phyloP scores from a whole-genome alignment of 2,797 vertebrate species.

The Urocyon cinereoargenteus region DNA sequence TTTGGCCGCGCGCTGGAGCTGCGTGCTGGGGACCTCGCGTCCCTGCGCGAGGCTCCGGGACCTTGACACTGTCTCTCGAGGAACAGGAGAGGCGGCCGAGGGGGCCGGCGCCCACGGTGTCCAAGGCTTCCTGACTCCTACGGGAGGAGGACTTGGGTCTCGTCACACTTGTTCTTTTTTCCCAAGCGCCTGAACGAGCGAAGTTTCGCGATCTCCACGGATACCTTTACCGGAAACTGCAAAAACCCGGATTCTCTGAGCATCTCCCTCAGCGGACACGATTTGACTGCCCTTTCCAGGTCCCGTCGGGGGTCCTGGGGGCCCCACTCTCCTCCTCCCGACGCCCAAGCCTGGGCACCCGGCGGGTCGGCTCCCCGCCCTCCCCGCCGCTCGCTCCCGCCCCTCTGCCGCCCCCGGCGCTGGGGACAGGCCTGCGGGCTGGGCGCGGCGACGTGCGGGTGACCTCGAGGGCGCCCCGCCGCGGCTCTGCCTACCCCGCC shows the following conservation, averaged over 20 bases:
- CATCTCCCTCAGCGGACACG: neutral
- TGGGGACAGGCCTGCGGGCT: rapidly evolving
- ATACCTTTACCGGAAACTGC: neutral
- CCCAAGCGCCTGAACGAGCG: neutral
- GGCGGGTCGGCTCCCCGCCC: rapidly evolving
- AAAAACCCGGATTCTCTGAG: neutral
- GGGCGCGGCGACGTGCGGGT: neutral
- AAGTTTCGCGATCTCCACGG: neutral
- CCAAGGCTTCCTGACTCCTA: neutral
- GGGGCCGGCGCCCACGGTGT: neutral
- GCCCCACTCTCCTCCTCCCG: too few species aligned
- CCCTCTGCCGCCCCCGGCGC: neutral
- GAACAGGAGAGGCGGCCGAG: neutral
- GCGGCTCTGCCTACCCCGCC: neutral
- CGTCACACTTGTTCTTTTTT: neutral
- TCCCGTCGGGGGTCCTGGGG: rapidly evolving
- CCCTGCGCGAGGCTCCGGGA: rapidly evolving
- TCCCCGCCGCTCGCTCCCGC: rapidly evolving
- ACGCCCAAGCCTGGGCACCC: rapidly evolving
- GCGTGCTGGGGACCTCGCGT: neutral
- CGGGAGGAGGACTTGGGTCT: neutral
- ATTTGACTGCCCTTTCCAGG: neutral
- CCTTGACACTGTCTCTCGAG: neutral
- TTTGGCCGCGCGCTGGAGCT: neutral
- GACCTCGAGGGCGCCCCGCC: rapidly evolving